phyloP scores from a whole-genome alignment of 2,797 vertebrate genomes.

The Hippopotamyrus pictus region DNA sequence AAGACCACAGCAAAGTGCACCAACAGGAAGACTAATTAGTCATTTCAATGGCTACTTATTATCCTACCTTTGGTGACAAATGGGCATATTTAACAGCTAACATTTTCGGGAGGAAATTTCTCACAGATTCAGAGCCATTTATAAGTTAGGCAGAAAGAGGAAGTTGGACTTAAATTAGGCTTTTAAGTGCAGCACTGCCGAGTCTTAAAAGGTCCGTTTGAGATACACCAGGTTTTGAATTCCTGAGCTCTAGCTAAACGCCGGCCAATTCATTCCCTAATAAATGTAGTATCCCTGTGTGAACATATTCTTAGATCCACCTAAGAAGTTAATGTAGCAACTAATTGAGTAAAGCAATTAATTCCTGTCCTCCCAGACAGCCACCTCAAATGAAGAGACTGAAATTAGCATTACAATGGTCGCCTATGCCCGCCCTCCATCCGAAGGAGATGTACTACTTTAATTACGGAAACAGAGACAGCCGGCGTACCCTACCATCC shows the following conservation, averaged over 20 bases:
- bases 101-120: neutral
- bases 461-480: conserved; percentile 47
- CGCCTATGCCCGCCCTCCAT: conserved; percentile 51
- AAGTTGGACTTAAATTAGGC: conserved; percentile 5
- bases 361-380: conserved; percentile 45
- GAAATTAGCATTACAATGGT: conserved; percentile 39
- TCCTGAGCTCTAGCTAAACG: conserved; percentile 4
- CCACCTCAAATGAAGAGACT: conserved; percentile 42
- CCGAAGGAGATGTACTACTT: conserved; percentile 51
- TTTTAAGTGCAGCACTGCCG: neutral
- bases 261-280: conserved; percentile 42
- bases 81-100: neutral
- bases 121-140: neutral
- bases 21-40: neutral
- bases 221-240: neutral
- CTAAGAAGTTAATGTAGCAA: conserved; percentile 49
- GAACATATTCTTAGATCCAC: conserved; percentile 55
- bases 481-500: conserved; percentile 20
- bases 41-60: neutral
- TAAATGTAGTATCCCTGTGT: conserved; percentile 49
- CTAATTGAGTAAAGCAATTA: conserved; percentile 60
- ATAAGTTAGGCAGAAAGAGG: neutral
- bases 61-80: neutral
- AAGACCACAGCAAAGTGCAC: neutral
- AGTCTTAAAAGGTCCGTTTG: neutral